Evolutionary conservation across 1,140 invertebrate species (phyloP).

Genomic region (Ips nitidus): DNA sequence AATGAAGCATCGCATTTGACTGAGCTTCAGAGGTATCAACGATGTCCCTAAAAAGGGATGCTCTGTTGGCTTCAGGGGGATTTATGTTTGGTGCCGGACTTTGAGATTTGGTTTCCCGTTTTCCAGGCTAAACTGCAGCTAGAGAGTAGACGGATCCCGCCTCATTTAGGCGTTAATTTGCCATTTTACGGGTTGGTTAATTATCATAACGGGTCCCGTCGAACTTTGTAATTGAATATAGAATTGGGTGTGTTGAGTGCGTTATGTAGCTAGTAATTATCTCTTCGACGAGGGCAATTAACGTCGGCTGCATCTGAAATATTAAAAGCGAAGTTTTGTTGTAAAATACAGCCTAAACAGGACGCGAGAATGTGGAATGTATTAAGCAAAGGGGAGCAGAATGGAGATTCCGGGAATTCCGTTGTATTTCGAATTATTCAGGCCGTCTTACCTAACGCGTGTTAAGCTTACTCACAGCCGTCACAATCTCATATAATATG

Average conservation of each 20-base stretch:
- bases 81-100: neutral
- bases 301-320: neutral
- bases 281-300: neutral
- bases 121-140: neutral
- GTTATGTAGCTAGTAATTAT: constrained; percentile 1
- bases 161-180: neutral
- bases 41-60: constrained; percentile 1
- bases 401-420: neutral
- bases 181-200: neutral
- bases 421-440: neutral
- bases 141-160: too few species aligned
- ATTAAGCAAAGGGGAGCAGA: neutral
- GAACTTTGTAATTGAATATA: constrained; percentile 11
- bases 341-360: neutral
- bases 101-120: neutral
- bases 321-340: neutral
- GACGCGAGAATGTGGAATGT: neutral
- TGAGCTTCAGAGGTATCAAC: constrained; percentile 16
- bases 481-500: too few species aligned
- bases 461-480: too few species aligned
- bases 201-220: constrained; percentile 9
- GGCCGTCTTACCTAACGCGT: neutral
- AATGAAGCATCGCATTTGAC: constrained; percentile 18
- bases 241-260: constrained; percentile 5
- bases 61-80: constrained; percentile 7